Evolutionary conservation across 1,140 invertebrate species (phyloP), one percentile per base, ranked within the genome.

Genomic region (Formica selysi): DNA sequence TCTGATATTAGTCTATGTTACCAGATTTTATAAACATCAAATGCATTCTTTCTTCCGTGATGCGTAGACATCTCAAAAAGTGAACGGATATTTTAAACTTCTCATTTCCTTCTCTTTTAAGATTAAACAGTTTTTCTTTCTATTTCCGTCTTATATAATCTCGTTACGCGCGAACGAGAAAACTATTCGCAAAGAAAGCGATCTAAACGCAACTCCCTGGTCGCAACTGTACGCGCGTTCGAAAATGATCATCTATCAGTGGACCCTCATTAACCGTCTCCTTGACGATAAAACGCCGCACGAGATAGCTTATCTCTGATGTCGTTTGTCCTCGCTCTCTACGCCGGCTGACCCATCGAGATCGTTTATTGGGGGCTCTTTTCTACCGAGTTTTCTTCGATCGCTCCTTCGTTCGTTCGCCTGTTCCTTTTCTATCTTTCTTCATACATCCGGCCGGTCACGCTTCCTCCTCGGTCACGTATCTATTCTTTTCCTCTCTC

Each of bases 261-360:
- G 85, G 79, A 93, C 89, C 89, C 84, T 93, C 91, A 90, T 93
- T 93, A 93, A 92, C 88, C 76, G 85, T 74, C 86, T 87, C 62
- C 64, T 61, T 57, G 85, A 80, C 90, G 91, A 92, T 93, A 92
- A 91, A 92, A 71, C 78, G 83, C 89, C 85, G 88, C 87, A 68
- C 88, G 86, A 87, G 90, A 92, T 92, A 91, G 89, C 91, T 93
- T 93, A 93, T 93, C 91, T 89, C 68, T 59, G 71, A 59, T 79
- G 73, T 86, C 85, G 87, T 86, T 90, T 87, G 83, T 87, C 54
- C 87, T 90, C 79, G 41, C 67, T 79, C 76, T 70, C 26, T 38
- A 65, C 59, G 62, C 62, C 78, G 86, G 84, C 85, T 83, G 79
- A 83, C 85, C 86, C 86, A 89, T 76, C 83, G 67, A 89, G 65